Evolutionary conservation across 2,113 vertebrate genomes (phyloP), one percentile per base, ranked within the genome.

Genomic region (Rhinogobius similis): DNA sequence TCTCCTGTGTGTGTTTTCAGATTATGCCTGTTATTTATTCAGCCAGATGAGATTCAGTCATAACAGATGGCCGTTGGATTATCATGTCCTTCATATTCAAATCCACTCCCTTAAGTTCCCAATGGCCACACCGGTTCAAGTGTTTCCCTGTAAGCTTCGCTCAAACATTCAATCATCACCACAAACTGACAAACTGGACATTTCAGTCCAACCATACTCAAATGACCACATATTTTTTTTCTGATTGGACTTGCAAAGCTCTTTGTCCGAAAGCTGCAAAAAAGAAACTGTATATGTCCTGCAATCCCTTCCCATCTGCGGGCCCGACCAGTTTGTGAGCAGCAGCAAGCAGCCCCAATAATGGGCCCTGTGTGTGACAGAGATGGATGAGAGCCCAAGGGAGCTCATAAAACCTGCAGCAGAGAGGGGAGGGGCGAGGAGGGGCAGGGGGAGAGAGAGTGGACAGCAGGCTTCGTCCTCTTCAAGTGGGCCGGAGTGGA

Each of bases 361-460:
- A 93, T 91, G 90, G 91, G 89, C 87, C 90, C 88, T 91, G 90
- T 92, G 90, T 92, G 90, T 92, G 92, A 93, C 92, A 92, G 86
- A 93, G 92, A 93, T 93, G 92, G 92, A 93, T 93, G 88, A 87
- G 91, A 92, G 91, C 91, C 92, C 92, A 93, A 81, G 91, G 92
- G 92, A 93, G 82, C 92, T 93, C 89, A 93, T 93, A 93, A 93
- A 93, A 93, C 87, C 92, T 92, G 88, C 87, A 91, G 87, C 46
- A 26, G 83, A 85, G 84, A 87, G 87, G 79, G 78, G 55, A 58
- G 55, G 55, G 55, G 13, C 12, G 24, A 27, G 53, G 53, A 13
- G 26, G 26, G 55, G 55, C 5, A 18, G 84, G 79, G 72, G 77
- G 81, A 70, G 80, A 73, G 72, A 86, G 81, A 91, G 87, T 88